These are phyloP conservation scores for Phaethon lepturus DNA, from an alignment of 2,113 vertebrate genomes.

Conservation along the genomic window DNA sequence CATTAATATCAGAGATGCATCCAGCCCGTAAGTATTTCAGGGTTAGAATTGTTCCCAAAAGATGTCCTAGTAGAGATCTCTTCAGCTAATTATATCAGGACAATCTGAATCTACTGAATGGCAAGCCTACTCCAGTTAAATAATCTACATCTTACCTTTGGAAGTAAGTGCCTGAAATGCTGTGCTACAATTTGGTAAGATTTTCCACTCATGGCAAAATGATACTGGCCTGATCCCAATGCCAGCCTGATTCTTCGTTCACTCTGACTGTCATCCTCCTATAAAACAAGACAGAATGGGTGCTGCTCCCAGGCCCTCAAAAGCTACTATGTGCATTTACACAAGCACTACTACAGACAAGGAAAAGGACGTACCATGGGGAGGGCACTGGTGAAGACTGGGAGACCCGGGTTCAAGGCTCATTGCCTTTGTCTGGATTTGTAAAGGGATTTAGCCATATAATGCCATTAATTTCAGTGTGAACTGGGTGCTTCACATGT, in stretches of 20 bases:
- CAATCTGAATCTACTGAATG: background rate
- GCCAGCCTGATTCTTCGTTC: background rate
- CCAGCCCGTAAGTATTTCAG: background rate
- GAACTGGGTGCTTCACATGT: background rate
- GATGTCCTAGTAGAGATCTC: background rate
- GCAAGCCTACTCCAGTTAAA: background rate
- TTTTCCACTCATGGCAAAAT: constrained; percentile 81
- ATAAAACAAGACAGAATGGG: background rate
- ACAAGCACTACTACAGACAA: background rate
- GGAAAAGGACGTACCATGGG: background rate
- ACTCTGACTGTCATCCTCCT: constrained; percentile 62
- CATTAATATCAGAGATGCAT: background rate
- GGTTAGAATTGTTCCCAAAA: background rate
- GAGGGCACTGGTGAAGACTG: background rate
- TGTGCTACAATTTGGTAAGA: constrained; percentile 74
- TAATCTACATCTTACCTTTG: constrained; percentile 71
- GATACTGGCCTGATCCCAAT: constrained; percentile 51
- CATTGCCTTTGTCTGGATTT: background rate
- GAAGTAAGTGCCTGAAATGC: constrained; percentile 76
- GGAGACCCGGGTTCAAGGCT: background rate
- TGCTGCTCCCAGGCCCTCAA: background rate
- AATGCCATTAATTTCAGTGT: background rate
- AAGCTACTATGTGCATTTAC: background rate
- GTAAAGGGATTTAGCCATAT: background rate
- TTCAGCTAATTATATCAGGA: background rate